A percentile compares a stretch with the other conserved stretches of the same genome.
These are phyloP conservation scores for Timema cristinae DNA, from an alignment of 2,888 invertebrate species.

Conservation along the genomic window DNA sequence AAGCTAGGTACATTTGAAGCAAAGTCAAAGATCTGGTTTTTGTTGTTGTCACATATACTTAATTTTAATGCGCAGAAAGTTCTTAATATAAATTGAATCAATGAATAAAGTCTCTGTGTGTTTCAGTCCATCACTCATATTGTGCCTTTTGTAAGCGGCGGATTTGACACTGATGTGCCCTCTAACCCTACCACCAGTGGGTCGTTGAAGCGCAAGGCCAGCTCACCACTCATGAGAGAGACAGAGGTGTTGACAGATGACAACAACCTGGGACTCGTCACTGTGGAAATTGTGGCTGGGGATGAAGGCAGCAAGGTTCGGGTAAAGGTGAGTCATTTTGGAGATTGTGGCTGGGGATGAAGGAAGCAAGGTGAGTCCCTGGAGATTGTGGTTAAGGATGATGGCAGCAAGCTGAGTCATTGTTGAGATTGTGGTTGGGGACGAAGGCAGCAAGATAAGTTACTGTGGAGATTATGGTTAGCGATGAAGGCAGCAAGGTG, in stretches of 20 bases:
- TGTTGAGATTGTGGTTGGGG: conserved; percentile 44
- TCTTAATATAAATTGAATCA: too few species aligned
- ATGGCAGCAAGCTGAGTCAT: conserved; percentile 44
- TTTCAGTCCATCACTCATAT: too few species aligned
- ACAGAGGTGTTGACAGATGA: conserved; percentile 41
- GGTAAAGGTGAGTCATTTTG: conserved; percentile 23
- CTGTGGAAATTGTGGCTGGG: conserved; percentile 44
- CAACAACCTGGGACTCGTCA: conserved; percentile 43
- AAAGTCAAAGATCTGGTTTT: too few species aligned
- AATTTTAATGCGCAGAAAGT: too few species aligned
- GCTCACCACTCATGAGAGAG: conserved; percentile 36
- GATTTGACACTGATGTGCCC: too few species aligned
- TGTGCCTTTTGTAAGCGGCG: too few species aligned
- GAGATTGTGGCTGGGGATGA: conserved; percentile 24
- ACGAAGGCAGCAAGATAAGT: conserved; percentile 35
- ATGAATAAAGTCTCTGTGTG: too few species aligned
- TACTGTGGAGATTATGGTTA: too few species aligned
- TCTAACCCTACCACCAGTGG: conserved; percentile 6
- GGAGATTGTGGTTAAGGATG: conserved; percentile 40
- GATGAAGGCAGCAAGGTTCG: conserved; percentile 36
- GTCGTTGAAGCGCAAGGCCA: conserved; percentile 31
- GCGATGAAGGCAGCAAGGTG: conserved; percentile 33
- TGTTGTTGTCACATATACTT: too few species aligned
- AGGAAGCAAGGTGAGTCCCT: conserved; percentile 34
- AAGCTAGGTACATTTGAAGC: too few species aligned